Evolutionary conservation across 2,888 invertebrate genomes (phyloP), one percentile per base, ranked within the genome.

Genomic region (Zygaena filipendulae): DNA sequence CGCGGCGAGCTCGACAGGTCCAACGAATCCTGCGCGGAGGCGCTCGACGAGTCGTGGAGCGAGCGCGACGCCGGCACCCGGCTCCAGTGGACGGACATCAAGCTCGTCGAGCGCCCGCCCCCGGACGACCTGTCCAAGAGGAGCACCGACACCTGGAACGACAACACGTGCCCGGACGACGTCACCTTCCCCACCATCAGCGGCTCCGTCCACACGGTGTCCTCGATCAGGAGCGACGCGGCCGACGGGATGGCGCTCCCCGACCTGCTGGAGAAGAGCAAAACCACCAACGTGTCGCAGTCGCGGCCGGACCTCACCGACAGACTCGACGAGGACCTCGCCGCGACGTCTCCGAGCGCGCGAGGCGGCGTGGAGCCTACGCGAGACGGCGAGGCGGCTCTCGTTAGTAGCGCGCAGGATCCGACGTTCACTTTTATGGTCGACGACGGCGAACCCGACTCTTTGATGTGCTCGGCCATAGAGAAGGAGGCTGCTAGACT

Each of bases 141-240:
- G 8, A 52, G 52, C 27, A 80, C 81, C 10, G 90, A 90, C 52
- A 91, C 90, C 0, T 92, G 92, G 91, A 90, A 89, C 49, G 91
- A 92, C 30, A 88, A 90, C 56, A 86, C 88, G 1, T 87, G 87
- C 27, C 88, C 88, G 0, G 90, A 90, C 55, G 90, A 91, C 53
- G 79, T 90, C 16, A 90, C 91, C 0, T 91, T 91, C 58, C 92
- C 92, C 0, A 91, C 90, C 26, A 85, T 92, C 29, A 91, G 91
- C 41, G 85, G 88, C 16, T 88, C 90, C 18, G 86, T 86, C 0
- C 91, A 90, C 1, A 72, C 88, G 47, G 82, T 87, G 2, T 82
- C 85, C 0, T 89, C 91, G 0, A 83, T 89, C 33, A 83, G 82
- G 30, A 86, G 86, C 43, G 86, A 88, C 41, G 59, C 64, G 3